phyloP scores from a whole-genome alignment of 2,888 invertebrate species.

The Lingula anatina region DNA sequence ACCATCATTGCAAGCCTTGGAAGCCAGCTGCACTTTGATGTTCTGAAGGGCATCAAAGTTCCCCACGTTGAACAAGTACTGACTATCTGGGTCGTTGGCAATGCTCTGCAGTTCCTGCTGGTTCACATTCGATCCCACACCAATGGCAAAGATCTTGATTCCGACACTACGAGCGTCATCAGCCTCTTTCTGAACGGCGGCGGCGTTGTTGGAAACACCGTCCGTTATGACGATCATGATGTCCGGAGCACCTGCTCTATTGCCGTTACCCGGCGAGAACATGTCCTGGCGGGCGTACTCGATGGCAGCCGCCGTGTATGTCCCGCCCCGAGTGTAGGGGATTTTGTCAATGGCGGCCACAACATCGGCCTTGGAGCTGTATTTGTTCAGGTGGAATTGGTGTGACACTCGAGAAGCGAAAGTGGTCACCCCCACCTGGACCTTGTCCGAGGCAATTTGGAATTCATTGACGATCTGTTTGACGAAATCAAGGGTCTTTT shows the following conservation, averaged over 20 bases:
- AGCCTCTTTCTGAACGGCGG: constrained; percentile 20
- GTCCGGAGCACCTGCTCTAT: constrained; percentile 23
- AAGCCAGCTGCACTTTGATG: constrained; percentile 22
- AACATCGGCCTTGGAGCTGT: constrained; percentile 18
- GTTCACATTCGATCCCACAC: constrained; percentile 25
- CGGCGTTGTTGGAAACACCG: constrained; percentile 35
- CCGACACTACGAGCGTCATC: constrained; percentile 20
- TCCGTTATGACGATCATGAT: constrained; percentile 32
- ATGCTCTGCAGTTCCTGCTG: constrained; percentile 24
- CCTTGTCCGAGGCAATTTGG: constrained; percentile 25
- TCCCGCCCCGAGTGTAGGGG: constrained; percentile 30
- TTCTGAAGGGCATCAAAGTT: constrained; percentile 31
- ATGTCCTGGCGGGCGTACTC: constrained; percentile 16
- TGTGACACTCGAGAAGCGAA: constrained; percentile 27
- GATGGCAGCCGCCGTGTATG: constrained; percentile 34
- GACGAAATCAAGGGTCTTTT: constrained; percentile 31
- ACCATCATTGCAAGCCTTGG: constrained; percentile 29
- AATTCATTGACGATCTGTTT: constrained; percentile 27
- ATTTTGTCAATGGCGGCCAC: constrained; percentile 29
- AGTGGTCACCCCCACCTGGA: constrained; percentile 25
- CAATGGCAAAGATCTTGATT: constrained; percentile 30
- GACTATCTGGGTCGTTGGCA: constrained; percentile 31
- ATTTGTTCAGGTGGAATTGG: constrained; percentile 34
- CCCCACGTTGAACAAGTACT: constrained; percentile 34
- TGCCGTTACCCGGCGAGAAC: constrained; percentile 24